These are phyloP conservation scores for Trachelus troglodyta DNA, from an alignment of 2,888 invertebrate genomes.

Conservation along the genomic window DNA sequence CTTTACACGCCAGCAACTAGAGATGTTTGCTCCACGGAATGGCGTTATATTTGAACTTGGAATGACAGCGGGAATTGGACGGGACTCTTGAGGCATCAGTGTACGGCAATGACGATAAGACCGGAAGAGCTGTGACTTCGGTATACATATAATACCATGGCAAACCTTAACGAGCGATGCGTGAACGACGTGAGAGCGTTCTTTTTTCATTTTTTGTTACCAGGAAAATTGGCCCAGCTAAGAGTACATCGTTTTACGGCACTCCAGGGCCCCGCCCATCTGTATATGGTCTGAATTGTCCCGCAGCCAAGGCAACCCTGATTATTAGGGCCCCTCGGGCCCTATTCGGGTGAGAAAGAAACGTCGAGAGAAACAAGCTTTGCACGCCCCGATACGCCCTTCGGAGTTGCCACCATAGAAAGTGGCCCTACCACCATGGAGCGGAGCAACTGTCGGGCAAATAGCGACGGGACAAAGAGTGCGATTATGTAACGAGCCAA, in stretches of 20 bases:
- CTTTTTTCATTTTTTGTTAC: neutral
- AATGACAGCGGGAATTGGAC: conserved; percentile 64
- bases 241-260: conserved; percentile 1
- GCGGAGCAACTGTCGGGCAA: conserved; percentile 54
- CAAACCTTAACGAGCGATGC: neutral
- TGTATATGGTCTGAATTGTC: conserved; percentile 55
- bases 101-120: neutral
- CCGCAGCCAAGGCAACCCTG: conserved; percentile 55
- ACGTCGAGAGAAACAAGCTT: conserved; percentile 12
- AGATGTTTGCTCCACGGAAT: conserved; percentile 64
- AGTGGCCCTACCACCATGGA: conserved; percentile 36
- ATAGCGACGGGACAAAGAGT: conserved; percentile 40
- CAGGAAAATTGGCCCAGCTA: conserved; percentile 1
- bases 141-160: neutral
- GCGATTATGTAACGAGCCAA: conserved; percentile 1
- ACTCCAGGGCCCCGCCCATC: conserved; percentile 49
- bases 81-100: conserved; percentile 19
- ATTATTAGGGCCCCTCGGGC: conserved; percentile 42
- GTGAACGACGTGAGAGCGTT: neutral
- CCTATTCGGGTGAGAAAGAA: conserved; percentile 26
- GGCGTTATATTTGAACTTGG: conserved; percentile 64
- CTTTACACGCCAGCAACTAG: conserved; percentile 56
- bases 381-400: conserved; percentile 19
- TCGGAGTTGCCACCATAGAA: conserved; percentile 34
- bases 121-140: neutral